Percentiles rank a stretch among this genome's conserved stretches.
These are phyloP conservation scores for Diaperis boleti DNA, from an alignment of 2,888 invertebrate genomes.

Conservation along the genomic window DNA sequence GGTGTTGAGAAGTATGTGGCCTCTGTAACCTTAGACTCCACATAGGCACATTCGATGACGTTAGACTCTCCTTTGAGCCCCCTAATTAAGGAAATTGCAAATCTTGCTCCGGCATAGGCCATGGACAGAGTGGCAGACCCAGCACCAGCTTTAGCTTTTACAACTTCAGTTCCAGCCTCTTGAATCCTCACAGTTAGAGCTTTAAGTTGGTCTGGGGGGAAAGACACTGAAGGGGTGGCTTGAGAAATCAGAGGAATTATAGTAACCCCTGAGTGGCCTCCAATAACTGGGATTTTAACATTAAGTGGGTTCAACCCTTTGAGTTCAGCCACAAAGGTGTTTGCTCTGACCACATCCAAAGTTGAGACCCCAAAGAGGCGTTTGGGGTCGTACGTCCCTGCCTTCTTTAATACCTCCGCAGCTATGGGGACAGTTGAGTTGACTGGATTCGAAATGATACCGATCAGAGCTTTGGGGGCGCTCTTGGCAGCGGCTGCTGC, in stretches of 20 bases:
- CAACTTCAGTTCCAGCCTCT: conserved; percentile 99
- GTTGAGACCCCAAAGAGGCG: conserved; percentile 97
- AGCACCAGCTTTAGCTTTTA: conserved; percentile 98
- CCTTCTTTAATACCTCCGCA: conserved; percentile 91
- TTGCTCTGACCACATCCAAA: conserved; percentile 94
- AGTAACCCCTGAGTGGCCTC: conserved; percentile 98
- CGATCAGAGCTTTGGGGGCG: conserved; percentile 92
- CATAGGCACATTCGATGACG: conserved; percentile 93
- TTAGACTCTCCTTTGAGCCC: conserved; percentile 89
- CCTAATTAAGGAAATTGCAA: conserved; percentile 85
- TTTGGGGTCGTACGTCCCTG: conserved; percentile 90
- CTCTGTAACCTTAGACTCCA: conserved; percentile 89
- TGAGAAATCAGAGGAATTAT: conserved; percentile 97
- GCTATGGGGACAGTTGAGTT: conserved; percentile 99
- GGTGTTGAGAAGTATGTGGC: conserved; percentile 96
- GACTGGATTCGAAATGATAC: conserved; percentile 98
- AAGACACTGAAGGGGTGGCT: conserved; percentile 84
- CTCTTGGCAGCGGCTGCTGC: conserved; percentile 82
- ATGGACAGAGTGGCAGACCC: conserved; percentile 98
- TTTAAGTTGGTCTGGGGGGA: conserved; percentile 83
- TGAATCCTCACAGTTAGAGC: conserved; percentile 94
- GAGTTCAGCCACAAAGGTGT: conserved; percentile 94
- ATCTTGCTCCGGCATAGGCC: conserved; percentile 97
- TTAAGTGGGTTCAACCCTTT: conserved; percentile 87
- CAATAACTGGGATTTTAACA: conserved; percentile 93